phyloP scores from a whole-genome alignment of 2,888 invertebrate species.

The Kryphioiulus occultus region DNA sequence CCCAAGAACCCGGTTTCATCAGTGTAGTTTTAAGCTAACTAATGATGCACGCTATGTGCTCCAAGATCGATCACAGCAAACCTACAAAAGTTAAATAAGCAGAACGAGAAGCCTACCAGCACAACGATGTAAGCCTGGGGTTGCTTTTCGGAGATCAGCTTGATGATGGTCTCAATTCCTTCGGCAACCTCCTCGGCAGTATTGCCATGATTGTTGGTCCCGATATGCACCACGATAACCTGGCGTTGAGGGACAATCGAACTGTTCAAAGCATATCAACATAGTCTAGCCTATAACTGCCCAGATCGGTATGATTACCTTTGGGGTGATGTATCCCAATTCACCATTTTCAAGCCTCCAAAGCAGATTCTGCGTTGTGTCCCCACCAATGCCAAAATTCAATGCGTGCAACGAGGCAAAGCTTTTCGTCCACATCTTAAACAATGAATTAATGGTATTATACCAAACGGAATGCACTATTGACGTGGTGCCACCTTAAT shows the following conservation, averaged over 20 bases:
- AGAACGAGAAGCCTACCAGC: slow-evolving; percentile 71
- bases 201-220: slow-evolving; percentile 85
- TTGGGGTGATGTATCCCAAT: slow-evolving; percentile 85
- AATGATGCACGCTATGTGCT: background rate
- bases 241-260: slow-evolving; percentile 60
- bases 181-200: slow-evolving; percentile 81
- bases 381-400: slow-evolving; percentile 89
- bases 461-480: too few relatives aligned
- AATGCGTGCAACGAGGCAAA: slow-evolving; percentile 91
- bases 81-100: background rate
- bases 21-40: too few relatives aligned
- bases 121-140: slow-evolving; percentile 82
- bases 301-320: slow-evolving; percentile 67
- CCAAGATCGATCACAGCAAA: too few relatives aligned
- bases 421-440: slow-evolving; percentile 81
- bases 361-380: slow-evolving; percentile 85
- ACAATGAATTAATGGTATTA: background rate
- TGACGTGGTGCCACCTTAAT: background rate
- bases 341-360: slow-evolving; percentile 92
- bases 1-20: too few relatives aligned
- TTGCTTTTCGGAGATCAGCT: slow-evolving; percentile 77
- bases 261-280: background rate
- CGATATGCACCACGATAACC: slow-evolving; percentile 86
- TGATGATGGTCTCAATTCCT: slow-evolving; percentile 80
- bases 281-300: background rate